Base-by-base conservation (phyloP, 1,140 invertebrate species). In the Dysdera silvatica region DNA sequence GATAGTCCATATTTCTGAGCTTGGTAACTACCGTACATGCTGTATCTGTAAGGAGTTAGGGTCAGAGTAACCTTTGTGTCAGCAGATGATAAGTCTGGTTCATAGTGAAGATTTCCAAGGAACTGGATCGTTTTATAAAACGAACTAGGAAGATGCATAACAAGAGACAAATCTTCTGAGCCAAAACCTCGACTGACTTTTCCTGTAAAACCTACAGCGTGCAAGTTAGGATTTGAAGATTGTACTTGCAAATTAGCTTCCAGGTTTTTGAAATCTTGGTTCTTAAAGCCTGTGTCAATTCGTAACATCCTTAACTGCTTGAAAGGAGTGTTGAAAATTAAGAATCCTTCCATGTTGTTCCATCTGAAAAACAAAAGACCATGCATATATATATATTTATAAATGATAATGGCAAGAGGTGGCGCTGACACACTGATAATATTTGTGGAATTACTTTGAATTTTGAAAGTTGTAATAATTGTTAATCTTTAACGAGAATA, bases 301-400 rank as follows among this genome's bases (percentile, higher is more conserved):
- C 71, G 31, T 41, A 41, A 23, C 70, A 63, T 55, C 31, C 66
- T 67, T 24, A 71, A 60, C 8, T 16, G 31, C 41, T 69, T 54
- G 32, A 69, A 71, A 14, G 73, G 71, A 10, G 72, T 71, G 18
- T 62, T 66, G 37, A 72, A 20, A 16, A 69, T 69, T 16, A 72
- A 28, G 45, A 68, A 71, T 6, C 53, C 59, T 59, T 72, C 69
- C 41, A 73, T 59, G 37, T 71, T 68, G 41, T 70, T 52, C 37
- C 66, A 67, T 31, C 49, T 68, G 32, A 37, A 63, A 49, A 45
- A 40, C 23, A 32, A 24, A 29, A 3, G 5, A n/a, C n/a, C n/a
- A n/a, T n/a, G n/a, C n/a, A n/a, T n/a, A n/a, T n/a, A n/a, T n/a
- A n/a, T n/a, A n/a, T n/a, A n/a, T n/a, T n/a, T n/a, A n/a, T n/a